Conservation (phyloP, 2,888 invertebrate genomes). For the Eubasilissa splendida region DNA sequence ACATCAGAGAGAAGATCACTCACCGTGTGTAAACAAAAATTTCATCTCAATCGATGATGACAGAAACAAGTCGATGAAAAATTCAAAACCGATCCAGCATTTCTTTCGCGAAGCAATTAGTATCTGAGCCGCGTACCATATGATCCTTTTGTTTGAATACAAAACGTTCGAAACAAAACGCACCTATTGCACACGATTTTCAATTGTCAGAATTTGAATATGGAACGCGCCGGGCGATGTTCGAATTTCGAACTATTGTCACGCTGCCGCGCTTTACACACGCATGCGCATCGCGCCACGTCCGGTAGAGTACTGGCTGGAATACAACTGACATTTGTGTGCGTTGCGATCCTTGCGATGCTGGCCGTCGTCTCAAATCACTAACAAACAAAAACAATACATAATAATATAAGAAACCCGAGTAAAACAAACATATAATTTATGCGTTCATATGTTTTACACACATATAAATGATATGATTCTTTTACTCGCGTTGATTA, state of each 20-base stretch:
- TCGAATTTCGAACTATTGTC: constrained; percentile 36
- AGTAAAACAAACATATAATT: background rate
- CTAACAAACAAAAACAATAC: too few relatives aligned
- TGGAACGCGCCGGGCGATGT: constrained; percentile 2
- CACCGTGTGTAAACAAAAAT: constrained; percentile 5
- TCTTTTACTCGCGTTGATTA: background rate
- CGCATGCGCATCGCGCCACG: constrained; percentile 33
- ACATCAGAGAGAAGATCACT: background rate
- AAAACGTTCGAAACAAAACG: constrained; percentile 18
- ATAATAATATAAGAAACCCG: too few relatives aligned
- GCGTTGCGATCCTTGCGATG: too few relatives aligned
- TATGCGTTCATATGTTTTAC: background rate
- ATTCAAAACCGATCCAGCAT: background rate
- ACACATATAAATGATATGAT: background rate
- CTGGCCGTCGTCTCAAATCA: too few relatives aligned
- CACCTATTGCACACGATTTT: constrained; percentile 15
- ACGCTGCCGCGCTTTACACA: constrained; percentile 17
- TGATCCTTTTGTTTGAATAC: constrained; percentile 14
- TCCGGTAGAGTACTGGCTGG: constrained; percentile 30
- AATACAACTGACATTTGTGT: background rate
- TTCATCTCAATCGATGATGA: background rate
- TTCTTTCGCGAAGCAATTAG: background rate
- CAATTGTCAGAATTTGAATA: constrained; percentile 26
- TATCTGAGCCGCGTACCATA: background rate
- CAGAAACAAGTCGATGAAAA: background rate